Evolutionary conservation across 2,888 invertebrate genomes (phyloP).

Genomic region (Parascotia fuliginaria): DNA sequence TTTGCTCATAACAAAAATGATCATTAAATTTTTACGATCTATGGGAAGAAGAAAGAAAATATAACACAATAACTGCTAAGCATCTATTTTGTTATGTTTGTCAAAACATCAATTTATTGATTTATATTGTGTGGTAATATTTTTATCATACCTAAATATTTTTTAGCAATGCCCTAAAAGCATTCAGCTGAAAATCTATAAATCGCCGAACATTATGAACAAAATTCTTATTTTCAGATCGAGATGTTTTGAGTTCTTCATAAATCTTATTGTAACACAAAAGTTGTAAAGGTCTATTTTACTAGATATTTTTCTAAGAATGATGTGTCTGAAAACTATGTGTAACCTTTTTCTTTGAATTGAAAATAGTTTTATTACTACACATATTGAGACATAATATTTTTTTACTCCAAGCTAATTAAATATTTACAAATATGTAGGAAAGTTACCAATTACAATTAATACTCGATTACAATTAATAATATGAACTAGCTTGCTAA

Average conservation of each 20-base stretch:
- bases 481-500: no score
- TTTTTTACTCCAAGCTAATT: no score
- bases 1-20: conserved; percentile 7
- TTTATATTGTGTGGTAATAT: no score
- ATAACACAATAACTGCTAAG: conserved; percentile 20
- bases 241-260: conserved; percentile 2
- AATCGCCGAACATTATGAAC: background rate
- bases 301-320: no score
- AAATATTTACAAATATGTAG: no score
- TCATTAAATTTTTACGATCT: conserved; percentile 26
- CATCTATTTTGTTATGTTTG: conserved; percentile 19
- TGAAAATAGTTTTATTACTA: no score
- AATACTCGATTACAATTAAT: no score
- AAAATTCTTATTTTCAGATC: background rate
- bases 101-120: conserved; percentile 23
- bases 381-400: no score
- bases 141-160: no score
- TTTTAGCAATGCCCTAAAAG: conserved; percentile 1
- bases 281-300: background rate
- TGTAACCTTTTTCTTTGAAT: no score
- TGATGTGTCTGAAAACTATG: no score
- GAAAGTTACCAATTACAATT: no score
- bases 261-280: background rate
- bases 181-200: background rate
- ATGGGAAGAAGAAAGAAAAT: conserved; percentile 21